Percentiles rank a stretch among this genome's conserved stretches.
phyloP scores from a whole-genome alignment of 2,888 invertebrate species.

The Apoda limacodes region DNA sequence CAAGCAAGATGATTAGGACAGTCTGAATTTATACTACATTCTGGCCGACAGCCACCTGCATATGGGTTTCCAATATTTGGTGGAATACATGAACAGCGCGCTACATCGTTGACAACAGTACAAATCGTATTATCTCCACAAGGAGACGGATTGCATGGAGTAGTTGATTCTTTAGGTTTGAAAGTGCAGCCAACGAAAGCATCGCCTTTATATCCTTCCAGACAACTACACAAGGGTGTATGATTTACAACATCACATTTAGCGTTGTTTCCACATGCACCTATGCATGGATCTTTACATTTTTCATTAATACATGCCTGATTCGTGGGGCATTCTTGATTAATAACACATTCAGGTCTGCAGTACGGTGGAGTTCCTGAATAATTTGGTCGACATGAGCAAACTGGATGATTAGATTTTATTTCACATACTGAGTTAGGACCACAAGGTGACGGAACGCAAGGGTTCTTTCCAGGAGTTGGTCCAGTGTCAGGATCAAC shows the following conservation, averaged over 20 bases:
- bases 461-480: slow-evolving; percentile 64
- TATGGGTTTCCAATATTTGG: slow-evolving; percentile 91
- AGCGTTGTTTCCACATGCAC: slow-evolving; percentile 83
- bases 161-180: slow-evolving; percentile 50
- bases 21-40: slow-evolving; percentile 85
- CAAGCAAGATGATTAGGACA: slow-evolving; percentile 83
- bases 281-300: slow-evolving; percentile 83
- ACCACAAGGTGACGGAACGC: slow-evolving; percentile 79
- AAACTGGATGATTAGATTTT: slow-evolving; percentile 81
- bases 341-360: slow-evolving; percentile 85
- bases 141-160: slow-evolving; percentile 83
- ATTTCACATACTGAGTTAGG: slow-evolving; percentile 88
- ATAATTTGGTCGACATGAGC: slow-evolving; percentile 83
- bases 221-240: slow-evolving; percentile 84
- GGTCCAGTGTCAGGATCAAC: slow-evolving; percentile 39
- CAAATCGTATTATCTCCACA: slow-evolving; percentile 90
- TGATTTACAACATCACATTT: slow-evolving; percentile 83
- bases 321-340: slow-evolving; percentile 82
- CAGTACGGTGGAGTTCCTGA: slow-evolving; percentile 86
- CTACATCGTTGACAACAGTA: slow-evolving; percentile 73
- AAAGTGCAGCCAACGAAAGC: slow-evolving; percentile 84
- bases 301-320: slow-evolving; percentile 85
- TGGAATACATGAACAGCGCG: slow-evolving; percentile 87
- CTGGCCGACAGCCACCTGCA: slow-evolving; percentile 85
- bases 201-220: slow-evolving; percentile 82